Conservation (phyloP, 2,113 vertebrate genomes). For the Lophotis ruficrista region DNA sequence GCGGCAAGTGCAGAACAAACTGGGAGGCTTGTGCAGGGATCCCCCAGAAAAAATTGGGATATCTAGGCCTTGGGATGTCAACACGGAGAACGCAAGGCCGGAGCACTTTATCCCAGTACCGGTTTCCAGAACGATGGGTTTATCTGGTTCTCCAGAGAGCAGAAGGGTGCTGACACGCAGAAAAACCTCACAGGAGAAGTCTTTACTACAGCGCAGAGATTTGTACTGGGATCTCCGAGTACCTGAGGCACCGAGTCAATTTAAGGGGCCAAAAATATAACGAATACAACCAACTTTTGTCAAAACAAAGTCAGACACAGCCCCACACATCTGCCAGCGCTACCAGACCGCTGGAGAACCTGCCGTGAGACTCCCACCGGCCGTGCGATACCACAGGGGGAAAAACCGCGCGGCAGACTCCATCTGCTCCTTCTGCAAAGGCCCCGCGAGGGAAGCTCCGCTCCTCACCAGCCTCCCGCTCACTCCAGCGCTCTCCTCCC, state of each 20-base stretch:
- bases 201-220: neutral
- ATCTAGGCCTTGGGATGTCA: neutral
- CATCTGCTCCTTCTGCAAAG: neutral
- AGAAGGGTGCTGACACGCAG: neutral
- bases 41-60: neutral
- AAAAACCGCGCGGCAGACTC: neutral
- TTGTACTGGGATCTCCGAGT: neutral
- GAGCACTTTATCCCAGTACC: neutral
- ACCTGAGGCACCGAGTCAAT: neutral
- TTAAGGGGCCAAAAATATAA: neutral
- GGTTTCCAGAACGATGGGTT: neutral
- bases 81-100: fast-evolving
- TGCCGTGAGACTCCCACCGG: neutral
- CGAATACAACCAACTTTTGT: neutral
- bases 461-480: neutral
- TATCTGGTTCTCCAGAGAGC: neutral
- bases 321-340: fast-evolving
- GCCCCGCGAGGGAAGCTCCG: fast-evolving
- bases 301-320: neutral
- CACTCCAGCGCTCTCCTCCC: neutral
- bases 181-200: neutral
- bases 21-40: neutral
- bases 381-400: neutral
- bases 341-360: neutral
- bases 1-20: neutral